Percentiles rank a stretch among this genome's conserved stretches.
Conservation (phyloP, 1,140 invertebrate genomes). For the Pristionchus pacificus region DNA sequence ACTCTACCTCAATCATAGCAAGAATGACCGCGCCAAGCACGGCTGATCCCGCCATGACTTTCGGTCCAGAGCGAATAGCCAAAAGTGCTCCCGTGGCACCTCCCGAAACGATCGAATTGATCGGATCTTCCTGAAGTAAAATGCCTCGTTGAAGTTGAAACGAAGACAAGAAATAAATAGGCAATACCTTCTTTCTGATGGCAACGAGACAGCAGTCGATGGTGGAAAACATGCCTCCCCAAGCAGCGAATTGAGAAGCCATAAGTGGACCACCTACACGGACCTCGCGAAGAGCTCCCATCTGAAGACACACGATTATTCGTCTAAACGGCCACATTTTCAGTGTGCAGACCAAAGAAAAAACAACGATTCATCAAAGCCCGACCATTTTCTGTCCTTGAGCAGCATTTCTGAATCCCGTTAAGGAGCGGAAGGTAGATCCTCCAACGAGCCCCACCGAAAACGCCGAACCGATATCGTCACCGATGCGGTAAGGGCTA, state of each 20-base stretch:
- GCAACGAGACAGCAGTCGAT: conserved; percentile 93
- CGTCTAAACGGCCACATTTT: no score
- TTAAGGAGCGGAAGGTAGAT: conserved; percentile 88
- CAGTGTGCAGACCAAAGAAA: no score
- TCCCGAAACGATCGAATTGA: conserved; percentile 85
- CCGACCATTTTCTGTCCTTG: conserved; percentile 53
- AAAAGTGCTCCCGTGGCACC: conserved; percentile 88
- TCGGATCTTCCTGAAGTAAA: conserved; percentile 61
- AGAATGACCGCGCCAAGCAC: conserved; percentile 86
- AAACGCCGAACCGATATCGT: conserved; percentile 96
- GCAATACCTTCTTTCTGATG: conserved; percentile 80
- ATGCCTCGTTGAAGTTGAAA: background rate
- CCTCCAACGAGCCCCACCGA: conserved; percentile 97
- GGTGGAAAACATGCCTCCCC: conserved; percentile 84
- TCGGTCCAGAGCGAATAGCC: conserved; percentile 82
- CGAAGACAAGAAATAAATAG: background rate
- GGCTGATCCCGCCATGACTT: conserved; percentile 45
- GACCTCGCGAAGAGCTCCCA: conserved; percentile 40
- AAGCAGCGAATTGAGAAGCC: conserved; percentile 61
- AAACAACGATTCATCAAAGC: no score
- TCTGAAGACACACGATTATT: conserved; percentile 12
- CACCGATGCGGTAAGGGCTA: conserved; percentile 91
- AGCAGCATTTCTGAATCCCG: conserved; percentile 94
- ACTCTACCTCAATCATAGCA: conserved; percentile 94
- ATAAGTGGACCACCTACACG: conserved; percentile 49